Conservation (phyloP, 2,113 vertebrate genomes). For the Spilogale gracilis region DNA sequence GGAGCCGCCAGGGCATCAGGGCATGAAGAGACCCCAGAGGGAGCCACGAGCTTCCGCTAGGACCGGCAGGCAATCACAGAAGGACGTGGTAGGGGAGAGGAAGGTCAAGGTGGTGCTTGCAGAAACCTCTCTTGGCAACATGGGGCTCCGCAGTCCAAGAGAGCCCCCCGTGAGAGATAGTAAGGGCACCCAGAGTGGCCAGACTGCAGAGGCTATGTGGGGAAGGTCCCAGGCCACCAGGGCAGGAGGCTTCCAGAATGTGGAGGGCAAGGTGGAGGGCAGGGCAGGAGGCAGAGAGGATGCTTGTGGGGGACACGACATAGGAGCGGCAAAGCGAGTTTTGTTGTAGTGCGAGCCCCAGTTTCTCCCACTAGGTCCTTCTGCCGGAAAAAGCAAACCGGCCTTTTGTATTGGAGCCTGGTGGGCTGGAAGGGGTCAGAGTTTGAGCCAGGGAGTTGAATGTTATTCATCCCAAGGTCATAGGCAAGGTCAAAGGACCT, state of each 20-base stretch:
- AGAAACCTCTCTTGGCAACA: not conserved
- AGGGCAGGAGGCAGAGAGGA: rapidly evolving
- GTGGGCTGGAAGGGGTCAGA: rapidly evolving
- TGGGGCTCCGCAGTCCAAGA: rapidly evolving
- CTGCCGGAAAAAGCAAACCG: rapidly evolving
- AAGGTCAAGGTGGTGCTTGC: rapidly evolving
- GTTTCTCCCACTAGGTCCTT: not conserved
- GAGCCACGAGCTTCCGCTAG: rapidly evolving
- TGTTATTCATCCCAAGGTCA: not conserved
- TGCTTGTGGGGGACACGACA: rapidly evolving
- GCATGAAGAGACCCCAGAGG: rapidly evolving
- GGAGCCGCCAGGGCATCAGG: rapidly evolving
- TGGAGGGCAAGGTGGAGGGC: rapidly evolving
- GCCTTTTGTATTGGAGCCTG: rapidly evolving
- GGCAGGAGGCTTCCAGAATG: not conserved
- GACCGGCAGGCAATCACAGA: rapidly evolving
- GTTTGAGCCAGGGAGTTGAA: rapidly evolving
- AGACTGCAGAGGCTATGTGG: not conserved
- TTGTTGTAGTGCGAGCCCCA: rapidly evolving
- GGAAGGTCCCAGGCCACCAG: not conserved
- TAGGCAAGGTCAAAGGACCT: not conserved
- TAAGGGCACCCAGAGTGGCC: rapidly evolving
- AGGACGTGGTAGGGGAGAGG: rapidly evolving
- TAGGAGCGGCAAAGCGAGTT: not conserved
- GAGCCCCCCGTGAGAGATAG: no score